Percentiles rank a stretch among this genome's conserved stretches.
Evolutionary conservation across 1,140 invertebrate species (phyloP).

Genomic region (Tigriopus japonicus): DNA sequence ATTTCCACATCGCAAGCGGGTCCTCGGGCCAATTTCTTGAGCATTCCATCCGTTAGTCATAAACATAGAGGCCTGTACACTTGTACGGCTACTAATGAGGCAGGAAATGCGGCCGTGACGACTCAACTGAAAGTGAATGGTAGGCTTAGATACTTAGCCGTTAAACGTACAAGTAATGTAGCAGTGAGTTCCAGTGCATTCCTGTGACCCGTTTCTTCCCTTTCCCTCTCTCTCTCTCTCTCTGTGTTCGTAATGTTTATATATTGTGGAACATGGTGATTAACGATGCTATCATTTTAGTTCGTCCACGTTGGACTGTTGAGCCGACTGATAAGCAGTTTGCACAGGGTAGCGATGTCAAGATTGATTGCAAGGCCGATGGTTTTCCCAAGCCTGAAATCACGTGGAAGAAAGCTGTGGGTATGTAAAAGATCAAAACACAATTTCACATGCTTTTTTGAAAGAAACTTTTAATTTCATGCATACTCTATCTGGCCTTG

Average conservation of each 20-base stretch:
- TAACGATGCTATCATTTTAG: constrained; percentile 31
- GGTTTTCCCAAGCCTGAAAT: constrained; percentile 81
- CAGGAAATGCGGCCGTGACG: constrained; percentile 32
- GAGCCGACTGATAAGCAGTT: constrained; percentile 88
- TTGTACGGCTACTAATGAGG: constrained; percentile 27
- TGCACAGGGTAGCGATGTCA: constrained; percentile 73
- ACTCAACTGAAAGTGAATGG: constrained; percentile 19
- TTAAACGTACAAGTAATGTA: not conserved
- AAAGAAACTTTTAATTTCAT: not conserved
- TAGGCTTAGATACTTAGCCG: not conserved
- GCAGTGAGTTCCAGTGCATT: constrained; percentile 13
- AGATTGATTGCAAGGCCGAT: constrained; percentile 84
- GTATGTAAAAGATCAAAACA: constrained; percentile 30
- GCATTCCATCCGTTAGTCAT: constrained; percentile 40
- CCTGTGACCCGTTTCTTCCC: constrained; percentile 12
- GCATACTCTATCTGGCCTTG: not conserved
- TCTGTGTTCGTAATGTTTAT: not conserved
- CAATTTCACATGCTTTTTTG: not conserved
- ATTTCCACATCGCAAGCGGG: constrained; percentile 35
- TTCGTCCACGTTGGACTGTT: constrained; percentile 86
- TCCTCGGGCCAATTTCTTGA: constrained; percentile 23
- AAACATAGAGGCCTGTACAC: constrained; percentile 27
- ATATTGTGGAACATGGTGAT: not conserved
- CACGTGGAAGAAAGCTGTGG: constrained; percentile 85
- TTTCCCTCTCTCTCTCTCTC: not conserved